Base-by-base conservation (phyloP, 2,113 vertebrate genomes). In the Ptilonorhynchus violaceus region DNA sequence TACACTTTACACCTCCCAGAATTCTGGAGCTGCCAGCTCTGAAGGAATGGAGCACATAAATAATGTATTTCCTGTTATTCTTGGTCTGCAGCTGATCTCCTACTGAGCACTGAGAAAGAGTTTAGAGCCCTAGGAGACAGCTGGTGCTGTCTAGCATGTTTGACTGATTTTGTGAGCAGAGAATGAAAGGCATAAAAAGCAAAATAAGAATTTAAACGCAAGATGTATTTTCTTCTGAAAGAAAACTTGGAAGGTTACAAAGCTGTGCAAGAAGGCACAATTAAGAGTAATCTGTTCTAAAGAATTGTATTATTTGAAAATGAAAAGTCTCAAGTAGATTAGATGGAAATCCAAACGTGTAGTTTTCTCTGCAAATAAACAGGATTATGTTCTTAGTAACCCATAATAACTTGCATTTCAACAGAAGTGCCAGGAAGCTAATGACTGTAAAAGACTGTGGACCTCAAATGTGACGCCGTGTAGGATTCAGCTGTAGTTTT, bases 1-100 rank as follows among this genome's bases (percentile, higher is more conserved):
- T 73, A 76, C 6, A 0, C 67, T 83, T 82, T 96, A 72, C 55
- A 93, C 70, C 69, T 64, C 67, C 81, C 62, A 95, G 94, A 96
- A 97, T 88, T 92, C 78, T 62, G 67, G 85, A 93, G 55, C 70
- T 81, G 78, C 46, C 53, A 85, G 28, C 41, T 91, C 73, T 82
- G 70, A 91, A 95, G 73, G 85, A 91, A 88, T 35, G 47, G 11
- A 83, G 63, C n/a, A 93, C 58, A 93, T 93, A 93, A 96, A 96
- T 95, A 80, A 94, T 93, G 76, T 66, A 95, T 97, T 87, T 95
- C 63, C 74, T 96, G 66, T 94, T 93, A 88, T 85, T 96, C 84
- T 76, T 94, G 70, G 70, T 83, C 70, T 92, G 85, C 70, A 95
- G 82, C 78, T 96, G 81, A 93, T 94, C 58, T 91, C 81, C 93